These are phyloP conservation scores for Macrosteles quadrilineatus DNA, from an alignment of 1,140 invertebrate species.

Conservation along the genomic window DNA sequence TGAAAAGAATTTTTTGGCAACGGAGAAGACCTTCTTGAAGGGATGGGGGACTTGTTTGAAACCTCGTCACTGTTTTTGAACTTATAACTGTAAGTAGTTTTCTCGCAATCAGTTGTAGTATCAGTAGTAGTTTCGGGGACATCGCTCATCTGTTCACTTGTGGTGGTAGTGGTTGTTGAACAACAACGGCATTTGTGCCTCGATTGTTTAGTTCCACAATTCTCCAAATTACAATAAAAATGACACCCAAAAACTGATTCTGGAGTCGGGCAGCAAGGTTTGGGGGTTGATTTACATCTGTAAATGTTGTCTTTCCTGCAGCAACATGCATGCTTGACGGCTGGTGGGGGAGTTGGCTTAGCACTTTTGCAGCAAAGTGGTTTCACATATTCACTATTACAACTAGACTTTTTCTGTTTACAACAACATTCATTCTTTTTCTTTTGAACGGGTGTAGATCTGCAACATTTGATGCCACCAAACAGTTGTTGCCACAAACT, in stretches of 20 bases:
- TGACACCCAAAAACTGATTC: not conserved
- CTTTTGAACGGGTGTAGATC: not conserved
- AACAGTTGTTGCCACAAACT: slow-evolving; percentile 16
- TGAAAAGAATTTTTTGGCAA: not conserved
- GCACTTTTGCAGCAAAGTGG: not conserved
- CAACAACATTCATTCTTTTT: not conserved
- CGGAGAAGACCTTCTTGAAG: not conserved
- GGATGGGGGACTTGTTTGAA: not conserved
- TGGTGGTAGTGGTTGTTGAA: not conserved
- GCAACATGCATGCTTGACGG: not conserved
- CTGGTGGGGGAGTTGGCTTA: not conserved
- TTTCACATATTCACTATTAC: not conserved
- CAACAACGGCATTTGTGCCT: not conserved
- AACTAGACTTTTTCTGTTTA: not conserved
- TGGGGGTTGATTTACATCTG: not conserved
- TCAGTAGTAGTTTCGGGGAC: too few relatives aligned
- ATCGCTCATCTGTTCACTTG: not conserved
- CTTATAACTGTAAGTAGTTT: too few relatives aligned
- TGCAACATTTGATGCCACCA: not conserved
- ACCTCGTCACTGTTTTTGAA: too few relatives aligned
- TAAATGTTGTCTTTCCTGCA: not conserved
- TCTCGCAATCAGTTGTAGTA: too few relatives aligned
- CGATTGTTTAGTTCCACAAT: not conserved
- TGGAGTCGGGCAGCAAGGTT: not conserved
- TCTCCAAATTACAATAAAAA: not conserved